Base-by-base conservation (phyloP, 2,888 invertebrate genomes). In the Tetragonula carbonaria region DNA sequence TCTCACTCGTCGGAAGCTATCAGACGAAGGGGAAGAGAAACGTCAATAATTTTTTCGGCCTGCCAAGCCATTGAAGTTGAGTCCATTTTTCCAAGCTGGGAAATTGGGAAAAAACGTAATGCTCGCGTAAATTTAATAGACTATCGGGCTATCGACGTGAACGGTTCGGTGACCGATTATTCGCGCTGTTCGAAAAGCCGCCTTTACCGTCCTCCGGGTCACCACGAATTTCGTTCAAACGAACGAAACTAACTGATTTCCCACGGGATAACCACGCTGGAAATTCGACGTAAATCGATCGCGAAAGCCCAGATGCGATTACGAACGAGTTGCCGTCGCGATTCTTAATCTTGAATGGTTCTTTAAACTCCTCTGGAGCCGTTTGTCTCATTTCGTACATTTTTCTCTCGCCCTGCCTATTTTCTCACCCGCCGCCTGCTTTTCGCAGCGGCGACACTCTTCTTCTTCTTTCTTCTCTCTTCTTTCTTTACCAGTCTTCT, bases 171-270 rank as follows among this genome's bases (percentile, higher is more conserved):
- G 80, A 83, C 76, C 88, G 89, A 88, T 88, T 88, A 87, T 89
- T 84, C 84, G 81, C 51, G 71, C 59, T 67, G 72, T 73, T 86
- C 71, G 67, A 74, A 65, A 79, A 71, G 57, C 75, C 71, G 62
- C n/a, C 57, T 62, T 28, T 53, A 11, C 76, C 80, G 50, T 82
- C 57, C n/a, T 71, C 57, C 74, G 83, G 45, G 88, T 88, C 84
- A 81, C 85, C 76, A 66, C 88, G 86, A 88, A 86, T 88, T 90
- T 89, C 79, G 83, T 85, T 81, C 77, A 57, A 76, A 79, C 82
- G 84, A 87, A 90, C 87, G 86, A 91, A 91, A 91, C 88, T 89
- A 91, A 87, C 87, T 91, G 93, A 93, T 93, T 93, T 93, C 93
- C 93, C 93, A 87, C 75, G 92, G 91, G 93, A 90, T 91, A 90